phyloP scores from a whole-genome alignment of 2,888 invertebrate species.

The Tillus elongatus region DNA sequence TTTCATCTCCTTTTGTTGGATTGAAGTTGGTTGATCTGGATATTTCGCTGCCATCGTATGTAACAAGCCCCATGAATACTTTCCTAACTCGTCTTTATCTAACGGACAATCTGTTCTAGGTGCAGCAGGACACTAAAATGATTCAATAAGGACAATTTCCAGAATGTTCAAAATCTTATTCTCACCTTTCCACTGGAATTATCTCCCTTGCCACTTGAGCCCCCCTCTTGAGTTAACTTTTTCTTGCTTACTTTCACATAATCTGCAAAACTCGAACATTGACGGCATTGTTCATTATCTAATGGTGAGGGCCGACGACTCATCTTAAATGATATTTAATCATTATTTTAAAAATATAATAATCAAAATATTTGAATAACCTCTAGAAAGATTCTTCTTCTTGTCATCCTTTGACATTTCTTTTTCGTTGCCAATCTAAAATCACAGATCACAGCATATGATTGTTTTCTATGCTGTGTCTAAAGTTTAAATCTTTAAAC shows the following conservation, averaged over 20 bases:
- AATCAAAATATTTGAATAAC: too few relatives aligned
- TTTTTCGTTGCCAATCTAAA: too few relatives aligned
- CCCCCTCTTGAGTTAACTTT: conserved; percentile 22
- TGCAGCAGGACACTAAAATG: too few relatives aligned
- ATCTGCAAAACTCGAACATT: conserved; percentile 39
- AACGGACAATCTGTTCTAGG: conserved; percentile 57
- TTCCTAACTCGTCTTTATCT: conserved; percentile 67
- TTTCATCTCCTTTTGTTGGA: conserved; percentile 66
- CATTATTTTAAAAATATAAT: too few relatives aligned
- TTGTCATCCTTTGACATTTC: too few relatives aligned
- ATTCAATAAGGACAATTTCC: too few relatives aligned
- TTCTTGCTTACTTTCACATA: conserved; percentile 37
- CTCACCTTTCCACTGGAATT: conserved; percentile 17
- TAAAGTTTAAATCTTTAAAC: too few relatives aligned
- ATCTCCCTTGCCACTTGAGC: conserved; percentile 17
- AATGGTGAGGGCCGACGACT: conserved; percentile 36
- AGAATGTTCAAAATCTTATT: too few relatives aligned
- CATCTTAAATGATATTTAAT: conserved; percentile 26
- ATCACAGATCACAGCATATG: too few relatives aligned
- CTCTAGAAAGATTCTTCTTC: too few relatives aligned
- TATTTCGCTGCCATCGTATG: conserved; percentile 96
- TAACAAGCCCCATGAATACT: conserved; percentile 83
- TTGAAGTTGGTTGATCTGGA: conserved; percentile 68
- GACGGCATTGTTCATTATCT: conserved; percentile 39
- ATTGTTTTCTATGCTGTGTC: too few relatives aligned